Base-by-base conservation (phyloP, 2,113 vertebrate genomes). In the Podocnemis expansa region DNA sequence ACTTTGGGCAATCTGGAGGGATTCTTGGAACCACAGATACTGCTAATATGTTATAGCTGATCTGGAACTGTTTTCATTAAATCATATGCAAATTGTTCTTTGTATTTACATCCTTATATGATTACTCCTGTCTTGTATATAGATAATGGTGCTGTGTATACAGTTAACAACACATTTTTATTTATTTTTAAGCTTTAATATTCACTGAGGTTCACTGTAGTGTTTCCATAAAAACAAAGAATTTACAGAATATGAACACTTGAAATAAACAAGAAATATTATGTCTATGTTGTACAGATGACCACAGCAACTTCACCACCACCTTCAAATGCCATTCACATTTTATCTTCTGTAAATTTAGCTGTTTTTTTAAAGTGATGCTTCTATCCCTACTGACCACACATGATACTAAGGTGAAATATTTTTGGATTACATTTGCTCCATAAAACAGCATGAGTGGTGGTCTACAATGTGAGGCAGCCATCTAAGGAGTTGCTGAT, bases 121-220 rank as follows among this genome's bases (percentile, higher is more conserved):
- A 89, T 75, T 82, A n/a, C 10, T 76, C 84, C 89, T 80, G 67
- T 93, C 93, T 34, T 88, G 25, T 83, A 12, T 27, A 21, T 73
- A 73, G 88, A 75, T 91, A 85, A 78, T 7, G 78, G 73, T 90
- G 78, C 91, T 85, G 84, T 60, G 67, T 84, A 87, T 22, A 76
- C 7, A 90, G 70, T 56, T 78, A 91, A 78, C 67, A 80, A 91
- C 58, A 55, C 8, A 75, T 54, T 41, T 76, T 16, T 51, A 45
- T 80, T 56, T 16, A 51, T 78, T 8, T 73, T 91, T 79, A 83
- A 76, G 81, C 75, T 91, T 92, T 73, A 29, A 27, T 87, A 90
- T 93, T 95, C 94, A 89, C 84, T 86, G 86, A 97, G 47, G 91
- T 90, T 76, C 80, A 91, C 45, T 91, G 86, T 93, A 89, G 60